Percentiles rank a stretch among this genome's conserved stretches.
These are phyloP conservation scores for Anguilla rostrata DNA, from an alignment of 2,113 vertebrate genomes.

Conservation along the genomic window DNA sequence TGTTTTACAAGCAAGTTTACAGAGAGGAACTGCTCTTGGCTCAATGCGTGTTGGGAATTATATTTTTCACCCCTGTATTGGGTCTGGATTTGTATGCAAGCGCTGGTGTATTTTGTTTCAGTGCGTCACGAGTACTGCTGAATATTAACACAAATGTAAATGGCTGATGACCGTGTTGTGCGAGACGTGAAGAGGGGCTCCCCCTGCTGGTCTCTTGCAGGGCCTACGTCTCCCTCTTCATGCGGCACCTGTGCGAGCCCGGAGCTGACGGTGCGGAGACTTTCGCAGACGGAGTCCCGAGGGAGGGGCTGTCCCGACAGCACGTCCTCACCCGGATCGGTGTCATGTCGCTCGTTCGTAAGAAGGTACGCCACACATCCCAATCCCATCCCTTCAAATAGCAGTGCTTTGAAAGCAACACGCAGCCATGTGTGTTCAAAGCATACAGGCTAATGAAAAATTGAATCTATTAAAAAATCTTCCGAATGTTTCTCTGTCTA, in stretches of 20 bases:
- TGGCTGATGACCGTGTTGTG: background rate
- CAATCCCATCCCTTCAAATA: background rate
- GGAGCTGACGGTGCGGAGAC: slow-evolving; percentile 93
- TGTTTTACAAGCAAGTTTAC: background rate
- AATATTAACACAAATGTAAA: background rate
- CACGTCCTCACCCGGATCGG: slow-evolving; percentile 96
- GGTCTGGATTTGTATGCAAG: background rate
- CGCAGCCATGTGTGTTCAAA: background rate
- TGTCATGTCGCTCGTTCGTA: slow-evolving; percentile 97
- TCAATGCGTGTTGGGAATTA: background rate
- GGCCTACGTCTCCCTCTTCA: slow-evolving; percentile 96
- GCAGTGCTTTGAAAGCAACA: background rate
- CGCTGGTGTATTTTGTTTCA: background rate
- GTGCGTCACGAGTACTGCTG: background rate
- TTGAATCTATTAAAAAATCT: background rate
- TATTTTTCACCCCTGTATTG: background rate
- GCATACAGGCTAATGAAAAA: background rate
- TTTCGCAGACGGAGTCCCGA: slow-evolving; percentile 92
- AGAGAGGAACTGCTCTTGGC: background rate
- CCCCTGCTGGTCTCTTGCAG: slow-evolving; percentile 57
- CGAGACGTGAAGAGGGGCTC: background rate
- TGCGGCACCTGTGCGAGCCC: slow-evolving; percentile 94
- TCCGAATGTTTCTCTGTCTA: background rate
- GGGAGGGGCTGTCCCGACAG: slow-evolving; percentile 92
- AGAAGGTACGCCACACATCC: slow-evolving; percentile 79